Evolutionary conservation across 37 sponge, comb jelly and placozoan species (phyloP).

Genomic region (Amphimedon queenslandica): DNA sequence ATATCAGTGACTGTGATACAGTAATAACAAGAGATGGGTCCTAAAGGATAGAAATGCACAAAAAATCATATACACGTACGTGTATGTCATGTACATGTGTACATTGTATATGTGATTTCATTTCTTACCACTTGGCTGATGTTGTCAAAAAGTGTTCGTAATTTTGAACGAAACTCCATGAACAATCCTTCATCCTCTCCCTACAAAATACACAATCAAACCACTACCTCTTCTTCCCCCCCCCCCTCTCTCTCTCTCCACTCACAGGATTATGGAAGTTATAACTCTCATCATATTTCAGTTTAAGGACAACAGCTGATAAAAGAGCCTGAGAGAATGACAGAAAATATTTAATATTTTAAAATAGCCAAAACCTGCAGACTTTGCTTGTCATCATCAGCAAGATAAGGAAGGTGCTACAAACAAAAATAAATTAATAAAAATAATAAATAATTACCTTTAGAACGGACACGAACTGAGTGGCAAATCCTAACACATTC

Average conservation of each 20-base stretch:
- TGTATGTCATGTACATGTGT: not conserved
- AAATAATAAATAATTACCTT: slow-evolving; percentile 45
- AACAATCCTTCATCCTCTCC: slow-evolving; percentile 92
- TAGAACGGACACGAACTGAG: slow-evolving; percentile 56
- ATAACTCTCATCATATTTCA: slow-evolving; percentile 85
- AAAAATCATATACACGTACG: not conserved
- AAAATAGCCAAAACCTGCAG: not conserved
- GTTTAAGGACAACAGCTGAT: slow-evolving; percentile 57
- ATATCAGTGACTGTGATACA: slow-evolving; percentile 29
- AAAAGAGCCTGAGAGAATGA: slow-evolving; percentile 42
- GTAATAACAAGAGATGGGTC: slow-evolving; percentile 47
- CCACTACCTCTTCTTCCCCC: not conserved
- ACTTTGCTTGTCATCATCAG: not conserved
- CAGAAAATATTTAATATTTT: not conserved
- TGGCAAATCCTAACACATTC: slow-evolving; percentile 66
- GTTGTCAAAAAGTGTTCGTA: slow-evolving; percentile 78
- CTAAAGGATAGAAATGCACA: slow-evolving; percentile 15
- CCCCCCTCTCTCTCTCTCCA: not conserved
- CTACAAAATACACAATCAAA: slow-evolving; percentile 16
- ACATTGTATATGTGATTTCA: not conserved
- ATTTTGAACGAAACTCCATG: slow-evolving; percentile 74
- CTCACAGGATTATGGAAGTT: slow-evolving; percentile 34
- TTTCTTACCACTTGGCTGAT: slow-evolving; percentile 64
- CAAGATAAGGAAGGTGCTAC: not conserved
- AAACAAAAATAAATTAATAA: not conserved